Conservation (phyloP, 2,888 invertebrate genomes). For the Drosophila mettleri region DNA sequence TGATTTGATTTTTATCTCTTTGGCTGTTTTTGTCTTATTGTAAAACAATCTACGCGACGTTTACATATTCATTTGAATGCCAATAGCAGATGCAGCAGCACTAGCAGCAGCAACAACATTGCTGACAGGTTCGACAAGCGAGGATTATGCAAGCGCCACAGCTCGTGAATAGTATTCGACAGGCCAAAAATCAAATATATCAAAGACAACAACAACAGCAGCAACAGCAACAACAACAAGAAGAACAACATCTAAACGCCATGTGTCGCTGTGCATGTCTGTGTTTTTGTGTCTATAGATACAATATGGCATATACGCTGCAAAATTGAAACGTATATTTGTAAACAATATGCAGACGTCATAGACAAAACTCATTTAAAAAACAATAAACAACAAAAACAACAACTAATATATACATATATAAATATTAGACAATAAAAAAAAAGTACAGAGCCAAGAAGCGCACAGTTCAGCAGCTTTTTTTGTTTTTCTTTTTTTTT, state of each 20-base stretch:
- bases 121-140: conserved; percentile 74
- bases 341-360: conserved; percentile 78
- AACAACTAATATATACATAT: conserved; percentile 28
- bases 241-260: conserved; percentile 35
- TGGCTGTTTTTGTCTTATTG: conserved; percentile 20
- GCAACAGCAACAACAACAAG: conserved; percentile 25
- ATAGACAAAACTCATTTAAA: conserved; percentile 75
- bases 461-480: conserved; percentile 14
- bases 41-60: conserved; percentile 55
- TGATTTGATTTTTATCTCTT: conserved; percentile 22
- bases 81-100: conserved; percentile 69
- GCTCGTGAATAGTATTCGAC: conserved; percentile 34
- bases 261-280: conserved; percentile 56
- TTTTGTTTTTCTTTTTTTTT: background rate
- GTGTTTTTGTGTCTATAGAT: conserved; percentile 42
- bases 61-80: conserved; percentile 77
- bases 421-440: conserved; percentile 51
- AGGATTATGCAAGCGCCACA: conserved; percentile 77
- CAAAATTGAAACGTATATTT: conserved; percentile 75
- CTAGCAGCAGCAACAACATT: conserved; percentile 25
- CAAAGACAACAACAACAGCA: conserved; percentile 33
- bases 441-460: conserved; percentile 49
- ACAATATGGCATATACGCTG: conserved; percentile 37
- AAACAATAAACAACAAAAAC: conserved; percentile 38
- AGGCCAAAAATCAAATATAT: conserved; percentile 41